Base-by-base conservation (phyloP, 1,140 invertebrate genomes). In the Musca domestica region DNA sequence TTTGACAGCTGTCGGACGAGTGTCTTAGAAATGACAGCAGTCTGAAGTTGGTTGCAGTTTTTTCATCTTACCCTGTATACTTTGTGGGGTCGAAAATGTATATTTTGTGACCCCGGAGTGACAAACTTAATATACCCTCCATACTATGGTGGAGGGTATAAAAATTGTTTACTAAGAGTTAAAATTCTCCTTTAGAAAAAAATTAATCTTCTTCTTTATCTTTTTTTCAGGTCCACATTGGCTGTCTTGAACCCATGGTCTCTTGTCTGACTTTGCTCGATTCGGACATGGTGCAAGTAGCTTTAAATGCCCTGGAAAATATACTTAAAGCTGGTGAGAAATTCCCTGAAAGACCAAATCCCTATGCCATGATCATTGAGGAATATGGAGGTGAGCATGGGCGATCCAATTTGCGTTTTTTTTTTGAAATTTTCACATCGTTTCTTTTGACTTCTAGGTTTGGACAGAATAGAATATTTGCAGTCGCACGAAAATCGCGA, bases 381-480 rank as follows among this genome's bases (percentile, higher is more conserved):
- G 95, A 98, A 85, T 98, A 96, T 78, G 96, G 92, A 82, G 96
- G 96, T 96, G 87, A 86, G 83, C 4, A 41, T n/a, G n/a, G n/a
- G n/a, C n/a, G n/a, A n/a, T n/a, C n/a, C n/a, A n/a, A n/a, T n/a
- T n/a, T n/a, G n/a, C n/a, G n/a, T 41, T 22, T 63, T 61, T 61
- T 15, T 61, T 61, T 17, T 34, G 2, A 1, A 34, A 15, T 41
- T 64, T 34, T 52, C 23, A 51, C 51, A 65, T 56, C 3, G 1
- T 69, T 74, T 68, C 71, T 74, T 41, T 10, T 41, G 12, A 10
- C 34, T 74, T 85, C 20, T 73, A 95, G 95, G 95, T 74, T 84
- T 99, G 74, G 96, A 98, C 76, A 98, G 98, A 85, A 98, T 99
- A 69, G 97, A 99, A 84, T 96, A 93, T 82, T 85, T 98, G 6